phyloP scores from a whole-genome alignment of 2,113 vertebrate genomes.

The Lepus timidus region DNA sequence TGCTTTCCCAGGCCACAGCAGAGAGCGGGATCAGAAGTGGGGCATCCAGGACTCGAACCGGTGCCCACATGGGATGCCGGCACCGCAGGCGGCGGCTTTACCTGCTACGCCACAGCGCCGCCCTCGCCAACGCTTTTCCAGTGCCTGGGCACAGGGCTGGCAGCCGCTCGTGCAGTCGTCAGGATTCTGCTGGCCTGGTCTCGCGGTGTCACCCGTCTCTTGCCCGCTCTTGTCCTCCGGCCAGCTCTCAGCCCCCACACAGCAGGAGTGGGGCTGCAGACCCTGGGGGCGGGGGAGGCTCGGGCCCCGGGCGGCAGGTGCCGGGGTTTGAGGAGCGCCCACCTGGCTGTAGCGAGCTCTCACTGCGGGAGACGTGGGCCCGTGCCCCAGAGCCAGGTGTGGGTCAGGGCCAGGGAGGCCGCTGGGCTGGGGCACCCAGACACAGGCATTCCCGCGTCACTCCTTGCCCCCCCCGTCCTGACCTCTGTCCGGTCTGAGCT shows the following conservation, averaged over 20 bases:
- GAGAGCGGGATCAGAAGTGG: too few species aligned
- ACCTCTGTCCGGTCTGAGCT: background rate
- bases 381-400: rapidly evolving
- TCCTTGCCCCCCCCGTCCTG: too few species aligned
- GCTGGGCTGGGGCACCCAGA: background rate
- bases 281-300: background rate
- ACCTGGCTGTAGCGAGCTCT: background rate
- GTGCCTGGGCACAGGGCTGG: rapidly evolving
- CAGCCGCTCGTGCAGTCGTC: rapidly evolving
- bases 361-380: background rate
- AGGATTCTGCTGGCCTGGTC: rapidly evolving
- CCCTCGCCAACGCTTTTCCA: background rate
- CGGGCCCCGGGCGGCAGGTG: rapidly evolving
- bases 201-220: rapidly evolving
- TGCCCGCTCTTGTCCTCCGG: background rate
- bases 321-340: background rate
- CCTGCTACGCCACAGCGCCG: too few species aligned
- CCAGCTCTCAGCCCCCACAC: rapidly evolving
- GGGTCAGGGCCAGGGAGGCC: rapidly evolving
- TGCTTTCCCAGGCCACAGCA: too few species aligned
- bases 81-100: too few species aligned
- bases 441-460: too few species aligned
- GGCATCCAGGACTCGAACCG: too few species aligned
- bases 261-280: background rate
- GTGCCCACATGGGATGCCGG: too few species aligned